Evolutionary conservation across 2,888 invertebrate genomes (phyloP).

Genomic region (Pediacus dermestoides): DNA sequence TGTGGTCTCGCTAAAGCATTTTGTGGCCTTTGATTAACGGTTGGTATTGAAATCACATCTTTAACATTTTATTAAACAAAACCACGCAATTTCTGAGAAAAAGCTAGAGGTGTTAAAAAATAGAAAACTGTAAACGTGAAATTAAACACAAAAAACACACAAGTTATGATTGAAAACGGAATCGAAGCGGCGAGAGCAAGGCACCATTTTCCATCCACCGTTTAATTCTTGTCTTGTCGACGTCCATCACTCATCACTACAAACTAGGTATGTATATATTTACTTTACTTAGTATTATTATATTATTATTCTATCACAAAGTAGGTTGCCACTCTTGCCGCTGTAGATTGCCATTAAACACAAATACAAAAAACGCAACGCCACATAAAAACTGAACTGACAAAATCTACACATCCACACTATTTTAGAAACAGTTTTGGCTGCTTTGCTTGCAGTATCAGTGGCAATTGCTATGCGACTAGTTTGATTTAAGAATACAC

Average conservation of each 20-base stretch:
- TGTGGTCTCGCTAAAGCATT: conserved; percentile 47
- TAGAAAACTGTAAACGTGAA: conserved; percentile 30
- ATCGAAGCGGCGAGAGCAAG: conserved; percentile 31
- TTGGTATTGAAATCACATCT: no score
- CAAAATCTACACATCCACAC: conserved; percentile 28
- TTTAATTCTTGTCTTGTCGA: no score
- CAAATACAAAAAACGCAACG: conserved; percentile 38
- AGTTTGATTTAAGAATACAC: conserved; percentile 45
- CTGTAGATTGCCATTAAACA: conserved; percentile 31
- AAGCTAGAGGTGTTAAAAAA: conserved; percentile 42
- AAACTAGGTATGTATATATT: background rate
- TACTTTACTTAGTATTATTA: conserved; percentile 30
- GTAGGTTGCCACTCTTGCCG: conserved; percentile 32
- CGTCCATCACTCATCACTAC: background rate
- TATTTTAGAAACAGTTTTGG: conserved; percentile 5
- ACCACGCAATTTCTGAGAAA: conserved; percentile 42
- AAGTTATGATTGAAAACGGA: conserved; percentile 34
- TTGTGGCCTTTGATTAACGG: conserved; percentile 41
- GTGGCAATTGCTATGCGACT: conserved; percentile 43
- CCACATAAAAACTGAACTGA: conserved; percentile 35
- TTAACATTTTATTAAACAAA: no score
- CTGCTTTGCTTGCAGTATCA: conserved; percentile 15
- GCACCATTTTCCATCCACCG: conserved; percentile 25
- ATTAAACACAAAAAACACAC: conserved; percentile 49
- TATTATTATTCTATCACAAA: conserved; percentile 38